Evolutionary conservation across 2,113 vertebrate species (phyloP).

Genomic region (Lophochroa leadbeateri): DNA sequence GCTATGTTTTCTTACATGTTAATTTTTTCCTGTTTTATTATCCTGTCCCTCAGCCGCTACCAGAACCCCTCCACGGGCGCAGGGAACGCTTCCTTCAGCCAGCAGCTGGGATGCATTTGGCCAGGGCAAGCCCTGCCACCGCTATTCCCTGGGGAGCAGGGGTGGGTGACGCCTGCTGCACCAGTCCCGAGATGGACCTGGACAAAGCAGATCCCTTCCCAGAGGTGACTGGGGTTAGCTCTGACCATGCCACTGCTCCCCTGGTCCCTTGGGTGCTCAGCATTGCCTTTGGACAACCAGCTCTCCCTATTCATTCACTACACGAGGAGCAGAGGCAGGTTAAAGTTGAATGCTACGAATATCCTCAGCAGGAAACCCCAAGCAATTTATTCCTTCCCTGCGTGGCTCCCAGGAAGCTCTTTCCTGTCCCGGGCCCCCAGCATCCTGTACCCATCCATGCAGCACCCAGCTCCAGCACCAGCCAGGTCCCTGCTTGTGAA

Average conservation of each 20-base stretch:
- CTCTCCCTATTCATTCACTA: background rate
- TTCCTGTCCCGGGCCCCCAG: background rate
- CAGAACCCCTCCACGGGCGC: constrained; percentile 26
- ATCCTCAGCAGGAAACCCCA: background rate
- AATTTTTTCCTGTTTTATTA: constrained; percentile 81
- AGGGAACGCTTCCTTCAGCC: constrained; percentile 21
- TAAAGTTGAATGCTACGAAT: background rate
- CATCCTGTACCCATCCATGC: background rate
- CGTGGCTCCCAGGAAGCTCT: background rate
- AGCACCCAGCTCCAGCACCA: background rate
- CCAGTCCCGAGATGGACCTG: background rate
- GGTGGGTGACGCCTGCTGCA: background rate
- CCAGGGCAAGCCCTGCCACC: background rate
- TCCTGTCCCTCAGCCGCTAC: constrained; percentile 64
- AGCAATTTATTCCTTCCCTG: background rate
- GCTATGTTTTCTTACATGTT: constrained; percentile 81
- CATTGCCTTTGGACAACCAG: background rate
- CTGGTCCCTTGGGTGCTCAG: background rate
- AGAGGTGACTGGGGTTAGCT: fast-evolving
- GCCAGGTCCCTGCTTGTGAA: fast-evolving
- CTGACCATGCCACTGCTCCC: background rate
- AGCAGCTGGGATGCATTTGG: constrained; percentile 18
- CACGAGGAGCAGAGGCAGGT: background rate
- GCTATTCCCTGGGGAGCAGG: background rate
- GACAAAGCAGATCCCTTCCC: background rate